These are phyloP conservation scores for Sapayoa aenigma DNA, from an alignment of 2,113 vertebrate species.

Conservation along the genomic window DNA sequence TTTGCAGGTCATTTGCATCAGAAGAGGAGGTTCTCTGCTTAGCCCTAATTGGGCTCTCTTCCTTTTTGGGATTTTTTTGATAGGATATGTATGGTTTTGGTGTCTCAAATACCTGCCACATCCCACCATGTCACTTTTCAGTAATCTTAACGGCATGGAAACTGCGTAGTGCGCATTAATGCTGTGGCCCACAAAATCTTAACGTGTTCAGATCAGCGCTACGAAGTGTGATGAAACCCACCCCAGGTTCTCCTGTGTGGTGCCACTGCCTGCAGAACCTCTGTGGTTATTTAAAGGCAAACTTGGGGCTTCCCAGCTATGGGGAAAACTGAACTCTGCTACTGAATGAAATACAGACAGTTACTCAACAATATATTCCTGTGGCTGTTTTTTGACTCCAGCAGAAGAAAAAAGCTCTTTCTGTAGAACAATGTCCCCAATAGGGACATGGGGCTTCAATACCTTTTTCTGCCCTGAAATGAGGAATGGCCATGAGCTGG, in stretches of 20 bases:
- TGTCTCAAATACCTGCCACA: neutral
- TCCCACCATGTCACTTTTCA: neutral
- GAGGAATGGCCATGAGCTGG: neutral
- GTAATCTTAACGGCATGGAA: neutral
- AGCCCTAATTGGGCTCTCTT: neutral
- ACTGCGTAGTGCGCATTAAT: neutral
- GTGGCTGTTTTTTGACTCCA: neutral
- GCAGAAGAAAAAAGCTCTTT: neutral
- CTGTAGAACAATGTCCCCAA: neutral
- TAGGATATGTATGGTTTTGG: neutral
- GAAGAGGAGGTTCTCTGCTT: no score
- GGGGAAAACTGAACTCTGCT: neutral
- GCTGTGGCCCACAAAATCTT: neutral
- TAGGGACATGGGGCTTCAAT: neutral
- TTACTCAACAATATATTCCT: neutral
- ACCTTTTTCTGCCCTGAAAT: neutral
- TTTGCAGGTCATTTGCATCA: neutral
- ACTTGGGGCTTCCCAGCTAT: neutral
- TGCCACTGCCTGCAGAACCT: neutral
- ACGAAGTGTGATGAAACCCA: neutral
- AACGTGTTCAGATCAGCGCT: neutral
- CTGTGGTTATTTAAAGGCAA: neutral
- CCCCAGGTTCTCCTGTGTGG: accelerated
- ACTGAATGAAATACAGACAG: neutral
- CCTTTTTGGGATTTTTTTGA: neutral